Evolutionary conservation across 2,113 vertebrate species (phyloP).

Genomic region (Macquaria ambigua): DNA sequence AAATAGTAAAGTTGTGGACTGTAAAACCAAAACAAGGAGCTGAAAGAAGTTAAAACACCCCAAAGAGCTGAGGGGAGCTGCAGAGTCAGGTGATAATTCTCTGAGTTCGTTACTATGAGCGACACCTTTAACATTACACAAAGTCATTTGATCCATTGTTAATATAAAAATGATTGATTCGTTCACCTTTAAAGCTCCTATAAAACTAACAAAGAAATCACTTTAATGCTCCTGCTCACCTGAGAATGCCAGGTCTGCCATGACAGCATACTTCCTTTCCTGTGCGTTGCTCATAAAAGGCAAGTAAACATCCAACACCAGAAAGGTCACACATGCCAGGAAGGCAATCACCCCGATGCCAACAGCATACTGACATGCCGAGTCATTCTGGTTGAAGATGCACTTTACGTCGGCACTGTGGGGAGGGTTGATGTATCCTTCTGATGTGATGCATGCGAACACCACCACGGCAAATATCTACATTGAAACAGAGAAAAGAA

Average conservation of each 20-base stretch:
- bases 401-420: constrained; percentile 31
- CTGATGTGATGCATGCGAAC: constrained; percentile 88
- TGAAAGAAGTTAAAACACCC: neutral
- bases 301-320: constrained; percentile 87
- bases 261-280: constrained; percentile 89
- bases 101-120: neutral
- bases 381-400: constrained; percentile 88
- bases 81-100: neutral
- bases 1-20: neutral
- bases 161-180: neutral
- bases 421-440: constrained; percentile 83
- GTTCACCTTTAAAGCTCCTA: constrained; percentile 8
- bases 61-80: neutral
- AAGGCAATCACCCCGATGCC: constrained; percentile 90
- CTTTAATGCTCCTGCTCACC: constrained; percentile 74
- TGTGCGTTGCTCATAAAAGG: constrained; percentile 89
- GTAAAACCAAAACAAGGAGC: neutral
- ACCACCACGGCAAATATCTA: constrained; percentile 91
- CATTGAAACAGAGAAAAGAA: constrained; percentile 3
- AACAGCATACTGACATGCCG: constrained; percentile 88
- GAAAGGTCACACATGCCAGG: constrained; percentile 88
- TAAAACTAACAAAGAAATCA: neutral
- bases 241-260: constrained; percentile 90
- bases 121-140: neutral
- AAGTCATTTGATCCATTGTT: neutral